phyloP scores from a whole-genome alignment of 2,888 invertebrate genomes.

The Acleris sparsana region DNA sequence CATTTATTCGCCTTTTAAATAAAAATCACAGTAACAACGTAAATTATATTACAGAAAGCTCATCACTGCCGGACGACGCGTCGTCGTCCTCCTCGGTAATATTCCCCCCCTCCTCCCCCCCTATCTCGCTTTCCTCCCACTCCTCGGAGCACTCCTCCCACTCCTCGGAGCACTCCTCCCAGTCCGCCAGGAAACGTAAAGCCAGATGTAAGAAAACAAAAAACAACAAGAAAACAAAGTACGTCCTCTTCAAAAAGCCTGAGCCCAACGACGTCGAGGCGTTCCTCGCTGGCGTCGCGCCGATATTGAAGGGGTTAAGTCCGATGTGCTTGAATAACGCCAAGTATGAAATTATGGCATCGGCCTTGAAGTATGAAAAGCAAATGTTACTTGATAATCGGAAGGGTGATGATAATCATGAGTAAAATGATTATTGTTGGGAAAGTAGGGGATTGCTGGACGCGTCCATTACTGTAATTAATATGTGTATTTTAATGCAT shows the following conservation, averaged over 20 bases:
- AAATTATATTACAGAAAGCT: neutral
- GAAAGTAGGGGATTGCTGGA: too few relatives aligned
- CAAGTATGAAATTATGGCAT: slow-evolving; percentile 16
- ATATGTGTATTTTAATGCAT: too few relatives aligned
- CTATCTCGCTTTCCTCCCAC: slow-evolving; percentile 29
- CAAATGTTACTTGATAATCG: slow-evolving; percentile 19
- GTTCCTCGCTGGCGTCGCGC: slow-evolving; percentile 19
- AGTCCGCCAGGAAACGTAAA: slow-evolving; percentile 25
- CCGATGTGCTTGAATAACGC: slow-evolving; percentile 20
- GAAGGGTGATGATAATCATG: neutral
- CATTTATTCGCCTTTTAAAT: too few relatives aligned
- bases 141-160: slow-evolving; percentile 20
- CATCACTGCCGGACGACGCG: slow-evolving; percentile 4
- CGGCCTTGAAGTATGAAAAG: slow-evolving; percentile 30
- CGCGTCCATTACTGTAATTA: too few relatives aligned
- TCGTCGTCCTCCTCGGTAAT: slow-evolving; percentile 21
- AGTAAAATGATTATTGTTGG: too few relatives aligned
- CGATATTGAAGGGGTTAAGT: slow-evolving; percentile 18
- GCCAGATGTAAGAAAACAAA: slow-evolving; percentile 15
- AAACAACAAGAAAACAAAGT: slow-evolving; percentile 24
- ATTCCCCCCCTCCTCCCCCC: slow-evolving; percentile 32
- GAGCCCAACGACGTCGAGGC: slow-evolving; percentile 20
- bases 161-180: slow-evolving; percentile 13
- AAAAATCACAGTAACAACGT: too few relatives aligned
- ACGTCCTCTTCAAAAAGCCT: slow-evolving; percentile 19